Base-by-base conservation (phyloP, 2,113 vertebrate genomes). In the Apodemus sylvaticus region DNA sequence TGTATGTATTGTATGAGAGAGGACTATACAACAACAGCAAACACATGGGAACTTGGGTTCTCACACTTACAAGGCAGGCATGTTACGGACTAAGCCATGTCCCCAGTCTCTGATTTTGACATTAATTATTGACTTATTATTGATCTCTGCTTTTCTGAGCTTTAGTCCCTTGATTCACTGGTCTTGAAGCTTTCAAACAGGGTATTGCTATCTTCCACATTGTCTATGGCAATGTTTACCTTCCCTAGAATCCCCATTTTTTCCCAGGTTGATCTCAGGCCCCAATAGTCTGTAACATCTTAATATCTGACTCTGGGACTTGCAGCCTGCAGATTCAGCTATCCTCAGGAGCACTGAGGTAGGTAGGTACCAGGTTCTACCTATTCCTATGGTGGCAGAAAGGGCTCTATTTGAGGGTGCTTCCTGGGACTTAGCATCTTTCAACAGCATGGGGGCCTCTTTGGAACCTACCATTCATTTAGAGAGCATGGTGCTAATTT, bases 391-490 rank as follows among this genome's bases (percentile, higher is more conserved):
- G 1, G 24, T 76, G 42, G 17, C 70, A 79, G 17, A 62, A 70
- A 36, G 70, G 45, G 55, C n/a, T 81, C 22, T 71, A 26, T 45
- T 55, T 68, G 26, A 48, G 19, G 34, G 14, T 24, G 31, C 70
- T 95, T 86, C 12, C 11, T 64, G 36, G 39, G 39, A 79, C 17
- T 45, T 58, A 39, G 53, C 53, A 24, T 3, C 77, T 89, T 85
- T 90, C 4, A n/a, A 64, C 45, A 79, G 36, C 5, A 1, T 60
- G 55, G 53, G 77, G 66, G 55, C 19, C 42, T 90, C n/a, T 91
- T 93, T 94, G 29, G 45, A 86, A 87, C 86, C 58, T 85, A 42
- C 36, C 89, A 12, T 95, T 96, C 48, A 77, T 81, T 91, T 90
- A 87, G 55, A 94, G n/a, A 94, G 34, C 7, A 26, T 45, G 12